Evolutionary conservation across 2,797 vertebrate genomes (phyloP), one percentile per base, ranked within the genome.

Genomic region (Gymnopithys bicolor): DNA sequence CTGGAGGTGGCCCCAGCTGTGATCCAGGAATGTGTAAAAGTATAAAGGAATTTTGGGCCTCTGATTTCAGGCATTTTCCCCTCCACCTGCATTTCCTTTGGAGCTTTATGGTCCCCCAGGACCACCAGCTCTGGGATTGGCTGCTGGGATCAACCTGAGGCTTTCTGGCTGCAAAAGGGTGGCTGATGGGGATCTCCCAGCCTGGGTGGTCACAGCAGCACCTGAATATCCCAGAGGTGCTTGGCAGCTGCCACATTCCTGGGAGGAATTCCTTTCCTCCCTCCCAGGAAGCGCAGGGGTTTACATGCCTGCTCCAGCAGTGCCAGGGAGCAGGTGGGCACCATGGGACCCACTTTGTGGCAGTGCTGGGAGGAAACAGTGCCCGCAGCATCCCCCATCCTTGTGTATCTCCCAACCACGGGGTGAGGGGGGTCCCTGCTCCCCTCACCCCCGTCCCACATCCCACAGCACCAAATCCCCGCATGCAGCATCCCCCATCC

Each of bases 331-430:
- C 46, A 7, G 28, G 6, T 0, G 1, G 32, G 39, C 35, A 10
- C 12, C 30, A 3, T 15, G 53, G 3, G 4, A 13, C 37, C n/a
- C 1, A 0, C 2, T 8, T 55, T n/a, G 10, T 0, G 0, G 9
- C 14, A 6, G 17, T 12, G 6, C 24, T 4, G 1, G 2, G 24
- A 23, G 27, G 4, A 28, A 46, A 3, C 21, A 1, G 3, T 12
- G 53, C 59, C 8, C 23, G 0, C 48, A 53, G 52, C 52, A 32
- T 27, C 13, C 22, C 43, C 25, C 4, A 1, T 28, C 35, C 27
- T 28, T 19, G 0, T 46, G 39, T 35, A 21, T 28, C 46, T 13
- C 13, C 30, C 58, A n/a, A 10, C 32, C 10, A 0, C 6, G 22
- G 1, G 3, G 12, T 11, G 41, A n/a, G 12, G 64, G 10, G 17